A percentile compares a stretch with the other conserved stretches of the same genome.
Conservation (phyloP, 2,888 invertebrate genomes). For the Ceraclea dissimilis region DNA sequence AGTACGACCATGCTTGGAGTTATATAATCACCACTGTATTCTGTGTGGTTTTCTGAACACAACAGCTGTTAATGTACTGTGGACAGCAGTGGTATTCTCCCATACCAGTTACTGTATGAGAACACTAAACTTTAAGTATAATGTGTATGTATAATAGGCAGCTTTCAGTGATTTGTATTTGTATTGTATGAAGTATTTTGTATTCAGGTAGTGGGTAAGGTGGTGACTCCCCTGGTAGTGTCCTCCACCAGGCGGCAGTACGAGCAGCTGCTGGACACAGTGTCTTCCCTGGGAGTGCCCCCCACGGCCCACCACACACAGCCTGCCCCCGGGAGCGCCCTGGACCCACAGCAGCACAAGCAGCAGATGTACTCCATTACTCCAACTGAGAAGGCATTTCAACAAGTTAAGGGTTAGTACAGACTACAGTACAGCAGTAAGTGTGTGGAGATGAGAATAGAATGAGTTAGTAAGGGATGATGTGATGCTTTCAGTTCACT, state of each 20-base stretch:
- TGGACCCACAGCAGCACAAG: conserved; percentile 54
- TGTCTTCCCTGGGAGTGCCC: conserved; percentile 32
- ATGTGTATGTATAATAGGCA: no score
- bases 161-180: no score
- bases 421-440: no score
- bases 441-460: no score
- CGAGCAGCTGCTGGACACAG: conserved; percentile 77
- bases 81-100: no score
- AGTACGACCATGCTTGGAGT: no score
- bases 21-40: no score
- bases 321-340: conserved; percentile 32
- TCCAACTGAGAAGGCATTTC: conserved; percentile 25
- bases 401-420: conserved; percentile 27
- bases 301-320: conserved; percentile 23
- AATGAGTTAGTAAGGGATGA: no score
- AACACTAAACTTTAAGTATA: no score
- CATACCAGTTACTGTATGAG: no score
- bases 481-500: conserved; percentile 43
- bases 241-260: conserved; percentile 82
- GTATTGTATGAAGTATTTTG: not conserved
- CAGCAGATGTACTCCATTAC: conserved; percentile 37
- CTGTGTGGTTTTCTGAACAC: no score
- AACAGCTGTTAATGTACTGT: no score
- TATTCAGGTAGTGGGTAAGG: conserved; percentile 61
- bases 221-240: conserved; percentile 78